A percentile compares a stretch with the other conserved stretches of the same genome.
These are phyloP conservation scores for Tetranychus cinnabarinus DNA, from an alignment of 1,140 invertebrate species.

Conservation along the genomic window DNA sequence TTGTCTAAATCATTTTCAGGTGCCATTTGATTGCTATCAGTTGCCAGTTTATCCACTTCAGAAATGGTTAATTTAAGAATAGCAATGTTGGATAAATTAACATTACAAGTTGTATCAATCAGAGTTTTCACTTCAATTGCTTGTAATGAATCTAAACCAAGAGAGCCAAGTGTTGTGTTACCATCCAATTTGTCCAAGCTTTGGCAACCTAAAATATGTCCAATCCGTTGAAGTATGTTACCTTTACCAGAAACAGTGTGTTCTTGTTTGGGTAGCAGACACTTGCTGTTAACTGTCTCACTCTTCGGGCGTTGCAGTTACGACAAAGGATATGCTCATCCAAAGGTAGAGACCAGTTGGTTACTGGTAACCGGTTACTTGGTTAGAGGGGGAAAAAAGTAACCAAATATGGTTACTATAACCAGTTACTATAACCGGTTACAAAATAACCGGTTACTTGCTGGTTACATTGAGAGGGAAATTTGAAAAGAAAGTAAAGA, in stretches of 20 bases:
- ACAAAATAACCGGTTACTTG: too few relatives aligned
- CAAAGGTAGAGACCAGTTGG: too few relatives aligned
- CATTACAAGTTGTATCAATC: constrained; percentile 4
- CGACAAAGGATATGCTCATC: constrained; percentile 93
- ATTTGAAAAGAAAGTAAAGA: too few relatives aligned
- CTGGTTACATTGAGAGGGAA: too few relatives aligned
- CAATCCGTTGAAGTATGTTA: background rate
- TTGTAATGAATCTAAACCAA: constrained; percentile 86
- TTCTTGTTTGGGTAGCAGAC: background rate
- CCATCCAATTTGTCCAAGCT: constrained; percentile 53
- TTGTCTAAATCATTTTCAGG: too few relatives aligned
- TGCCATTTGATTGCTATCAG: background rate
- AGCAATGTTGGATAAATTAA: background rate
- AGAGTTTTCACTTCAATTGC: constrained; percentile 66
- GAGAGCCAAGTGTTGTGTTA: constrained; percentile 36
- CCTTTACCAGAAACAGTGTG: background rate
- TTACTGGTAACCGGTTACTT: too few relatives aligned
- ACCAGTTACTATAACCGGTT: too few relatives aligned
- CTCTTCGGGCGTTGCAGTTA: constrained; percentile 59
- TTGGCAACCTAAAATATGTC: constrained; percentile 45
- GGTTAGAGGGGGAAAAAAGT: too few relatives aligned
- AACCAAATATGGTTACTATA: too few relatives aligned
- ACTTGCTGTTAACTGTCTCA: too few relatives aligned
- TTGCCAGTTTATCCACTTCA: background rate
- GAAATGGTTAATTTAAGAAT: background rate